Base-by-base conservation (phyloP, 2,113 vertebrate genomes). In the Camelus dromedarius region DNA sequence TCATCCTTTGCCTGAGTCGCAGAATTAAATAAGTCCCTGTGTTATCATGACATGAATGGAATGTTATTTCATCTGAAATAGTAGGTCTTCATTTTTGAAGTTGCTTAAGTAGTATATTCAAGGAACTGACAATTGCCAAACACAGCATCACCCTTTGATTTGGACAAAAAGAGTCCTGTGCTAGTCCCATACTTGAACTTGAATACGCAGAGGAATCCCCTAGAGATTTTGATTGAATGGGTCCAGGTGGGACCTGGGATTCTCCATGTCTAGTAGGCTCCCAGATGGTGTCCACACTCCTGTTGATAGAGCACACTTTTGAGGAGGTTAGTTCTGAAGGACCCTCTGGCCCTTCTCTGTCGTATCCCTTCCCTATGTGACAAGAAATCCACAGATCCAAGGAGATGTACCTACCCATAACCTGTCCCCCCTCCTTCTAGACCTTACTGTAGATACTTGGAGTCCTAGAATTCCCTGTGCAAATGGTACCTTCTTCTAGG, bases 51-150 rank as follows among this genome's bases (percentile, higher is more conserved):
- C 30, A 28, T 32, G 38, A 64, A 52, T 46, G 42, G 32, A 69
- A 84, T 54, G 80, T 62, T 79, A 6, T 60, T 94, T 87, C 48
- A 62, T 96, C 64, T 87, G 79, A 69, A 93, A 87, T 79, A 90
- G 8, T 26, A 80, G 70, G 42, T 12, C 42, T 87, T 95, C 73
- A 66, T 58, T 85, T 86, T 66, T 38, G 2, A 70, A 92, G 64
- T 62, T 91, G 82, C 19, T 67, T 62, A 42, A 38, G 16, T 46
- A 77, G 28, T 32, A 52, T 18, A 18, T 30, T 91, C 72, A 76
- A 62, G 77, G 26, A 76, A 5, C 48, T 82, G 42, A 52, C 28
- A 60, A 24, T 56, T 1, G 0, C 56, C 42, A n/a, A 48, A 30
- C 32, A 73, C 16, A 87, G 42, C 6, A 50, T 72, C 30, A 12